Evolutionary conservation across 2,797 vertebrate genomes (phyloP).

Genomic region (Pachyuromys duprasi): DNA sequence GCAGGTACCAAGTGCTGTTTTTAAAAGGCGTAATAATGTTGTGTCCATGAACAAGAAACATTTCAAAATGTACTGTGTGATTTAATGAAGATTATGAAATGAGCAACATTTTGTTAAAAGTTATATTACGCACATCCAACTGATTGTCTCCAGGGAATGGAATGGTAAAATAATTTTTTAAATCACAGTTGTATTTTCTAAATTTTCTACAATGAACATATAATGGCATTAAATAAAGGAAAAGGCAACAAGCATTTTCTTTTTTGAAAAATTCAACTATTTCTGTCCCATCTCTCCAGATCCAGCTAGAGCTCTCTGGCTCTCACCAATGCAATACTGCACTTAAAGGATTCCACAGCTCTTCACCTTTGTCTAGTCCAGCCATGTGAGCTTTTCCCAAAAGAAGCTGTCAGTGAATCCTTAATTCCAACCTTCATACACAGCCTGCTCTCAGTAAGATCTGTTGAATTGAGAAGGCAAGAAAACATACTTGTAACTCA

Average conservation of each 20-base stretch:
- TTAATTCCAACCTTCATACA: background rate
- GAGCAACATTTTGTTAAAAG: constrained; percentile 18
- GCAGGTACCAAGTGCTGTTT: constrained; percentile 18
- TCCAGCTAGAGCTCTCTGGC: background rate
- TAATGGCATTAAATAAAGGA: background rate
- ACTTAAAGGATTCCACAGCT: background rate
- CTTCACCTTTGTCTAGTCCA: background rate
- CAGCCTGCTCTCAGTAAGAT: background rate
- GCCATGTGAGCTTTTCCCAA: background rate
- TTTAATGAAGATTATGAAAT: constrained; percentile 49
- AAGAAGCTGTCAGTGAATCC: background rate
- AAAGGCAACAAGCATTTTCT: background rate
- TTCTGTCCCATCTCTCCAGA: background rate
- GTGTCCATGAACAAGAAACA: background rate
- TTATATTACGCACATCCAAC: background rate
- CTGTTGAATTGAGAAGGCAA: constrained; percentile 24
- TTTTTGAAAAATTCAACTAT: background rate
- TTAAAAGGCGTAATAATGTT: constrained; percentile 42
- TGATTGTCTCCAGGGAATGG: background rate
- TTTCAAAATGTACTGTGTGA: constrained; percentile 45
- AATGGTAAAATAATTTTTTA: background rate
- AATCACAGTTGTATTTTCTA: background rate
- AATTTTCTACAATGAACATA: background rate
- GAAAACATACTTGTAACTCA: background rate
- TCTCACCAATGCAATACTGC: background rate